Base-by-base conservation (phyloP, 92 coral and sea anemone species). In the Siderastrea siderea region DNA sequence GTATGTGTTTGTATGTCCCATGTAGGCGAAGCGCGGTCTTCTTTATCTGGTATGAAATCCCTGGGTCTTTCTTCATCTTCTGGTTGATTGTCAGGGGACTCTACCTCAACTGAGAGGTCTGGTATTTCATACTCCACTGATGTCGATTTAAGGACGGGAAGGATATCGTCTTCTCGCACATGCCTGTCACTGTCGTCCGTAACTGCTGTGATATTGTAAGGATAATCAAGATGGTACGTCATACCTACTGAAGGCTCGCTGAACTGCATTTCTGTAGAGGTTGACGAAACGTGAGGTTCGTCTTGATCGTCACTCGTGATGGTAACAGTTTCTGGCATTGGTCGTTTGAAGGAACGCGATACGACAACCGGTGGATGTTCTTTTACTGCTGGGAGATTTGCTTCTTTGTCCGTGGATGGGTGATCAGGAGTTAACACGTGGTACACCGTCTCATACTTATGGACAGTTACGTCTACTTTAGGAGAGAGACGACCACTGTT, bases 311-410 rank as follows among this genome's bases (percentile, higher is more conserved):
- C 81, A 61, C 3, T 51, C 15, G 73, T 59, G 5, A 52, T 12
- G 12, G 17, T 59, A 61, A 58, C 3, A 50, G 17, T 49, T 2
- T 60, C 80, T 17, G 71, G 71, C 44, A 17, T 12, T 3, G 79
- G 71, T 49, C 81, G 73, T 49, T 74, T 84, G 7, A 84, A n/a
- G 52, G 87, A 84, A 44, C 87, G 87, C 49, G 80, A 48, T 62
- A 84, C 81, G 17, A 84, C 72, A 0, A 84, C 53, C 7, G 63
- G n/a, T 3, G 87, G 62, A 50, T 57, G 16, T 63, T 72, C 87
- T 14, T 73, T 12, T 50, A 74, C 79, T 2, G 48, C 69, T 51
- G 79, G 19, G 47, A 63, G 9, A 3, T 82, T 54, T 43, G 59
- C 68, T 7, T 71, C 71, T 6, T 68, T 66, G 5, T 50, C 58